These are phyloP conservation scores for Ptychoptera albimana DNA, from an alignment of 2,888 invertebrate species.

Conservation along the genomic window DNA sequence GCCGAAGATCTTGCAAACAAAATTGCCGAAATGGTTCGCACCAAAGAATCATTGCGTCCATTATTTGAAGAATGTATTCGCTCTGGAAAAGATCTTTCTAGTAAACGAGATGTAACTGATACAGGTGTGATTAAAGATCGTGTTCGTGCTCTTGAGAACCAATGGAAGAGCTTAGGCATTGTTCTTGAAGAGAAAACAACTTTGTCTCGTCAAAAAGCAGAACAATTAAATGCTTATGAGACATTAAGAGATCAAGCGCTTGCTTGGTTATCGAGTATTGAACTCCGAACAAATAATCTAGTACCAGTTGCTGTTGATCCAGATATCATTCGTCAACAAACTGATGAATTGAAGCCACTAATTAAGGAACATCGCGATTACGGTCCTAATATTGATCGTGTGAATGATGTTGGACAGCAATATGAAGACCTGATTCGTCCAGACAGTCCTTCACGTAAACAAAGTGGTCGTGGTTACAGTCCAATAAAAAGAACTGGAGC, in stretches of 20 bases:
- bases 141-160: slow-evolving; percentile 71
- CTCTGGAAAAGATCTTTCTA: slow-evolving; percentile 63
- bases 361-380: slow-evolving; percentile 80
- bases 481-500: slow-evolving; percentile 54
- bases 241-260: slow-evolving; percentile 59
- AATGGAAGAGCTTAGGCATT: slow-evolving; percentile 76
- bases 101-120: slow-evolving; percentile 79
- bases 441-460: slow-evolving; percentile 62
- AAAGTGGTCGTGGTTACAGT: slow-evolving; percentile 56
- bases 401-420: slow-evolving; percentile 72
- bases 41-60: slow-evolving; percentile 42
- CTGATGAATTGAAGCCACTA: slow-evolving; percentile 69
- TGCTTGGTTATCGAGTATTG: slow-evolving; percentile 73
- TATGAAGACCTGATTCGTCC: slow-evolving; percentile 72
- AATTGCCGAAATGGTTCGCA: slow-evolving; percentile 32
- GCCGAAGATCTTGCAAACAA: slow-evolving; percentile 45
- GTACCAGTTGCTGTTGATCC: slow-evolving; percentile 79
- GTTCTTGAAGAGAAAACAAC: slow-evolving; percentile 72
- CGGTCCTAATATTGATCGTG: slow-evolving; percentile 69
- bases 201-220: slow-evolving; percentile 66
- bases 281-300: slow-evolving; percentile 56
- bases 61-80: slow-evolving; percentile 63
- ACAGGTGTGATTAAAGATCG: slow-evolving; percentile 67
- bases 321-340: slow-evolving; percentile 68
- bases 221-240: slow-evolving; percentile 77